Conservation (phyloP, 2,888 invertebrate species). For the Hyles lineata region DNA sequence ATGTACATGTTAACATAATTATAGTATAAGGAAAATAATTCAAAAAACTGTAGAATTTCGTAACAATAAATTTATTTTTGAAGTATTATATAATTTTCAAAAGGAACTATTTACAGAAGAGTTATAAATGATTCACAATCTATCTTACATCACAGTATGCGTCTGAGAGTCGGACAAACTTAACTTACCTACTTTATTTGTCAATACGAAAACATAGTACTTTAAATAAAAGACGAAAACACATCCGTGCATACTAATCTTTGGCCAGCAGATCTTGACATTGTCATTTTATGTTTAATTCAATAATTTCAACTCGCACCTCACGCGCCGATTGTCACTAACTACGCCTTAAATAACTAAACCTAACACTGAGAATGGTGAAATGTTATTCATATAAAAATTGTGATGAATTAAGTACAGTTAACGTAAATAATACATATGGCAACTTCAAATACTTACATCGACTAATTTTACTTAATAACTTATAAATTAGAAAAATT, state of each 20-base stretch:
- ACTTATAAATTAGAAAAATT: constrained; percentile 31
- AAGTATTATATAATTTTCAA: constrained; percentile 31
- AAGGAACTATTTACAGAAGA: constrained; percentile 36
- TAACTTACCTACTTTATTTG: constrained; percentile 53
- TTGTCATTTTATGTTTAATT: constrained; percentile 53
- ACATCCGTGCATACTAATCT: constrained; percentile 72
- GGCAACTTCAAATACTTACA: constrained; percentile 62
- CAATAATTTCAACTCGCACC: constrained; percentile 63
- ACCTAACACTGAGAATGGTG: constrained; percentile 68
- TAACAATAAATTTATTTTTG: constrained; percentile 35
- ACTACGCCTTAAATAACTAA: constrained; percentile 44
- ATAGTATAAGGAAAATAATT: constrained; percentile 14
- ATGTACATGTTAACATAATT: too few species aligned
- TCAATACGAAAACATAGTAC: constrained; percentile 49
- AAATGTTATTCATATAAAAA: constrained; percentile 32
- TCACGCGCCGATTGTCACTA: constrained; percentile 54
- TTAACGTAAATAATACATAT: constrained; percentile 69
- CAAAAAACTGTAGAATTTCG: constrained; percentile 14
- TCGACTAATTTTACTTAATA: constrained; percentile 32
- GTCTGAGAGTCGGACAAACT: constrained; percentile 78
- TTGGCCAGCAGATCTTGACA: constrained; percentile 81
- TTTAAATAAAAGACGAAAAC: constrained; percentile 51
- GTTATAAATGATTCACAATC: constrained; percentile 36
- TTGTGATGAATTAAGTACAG: constrained; percentile 70
- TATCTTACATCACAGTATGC: constrained; percentile 83